Evolutionary conservation across 2,113 vertebrate genomes (phyloP).

Genomic region (Melanotaenia duboulayi): DNA sequence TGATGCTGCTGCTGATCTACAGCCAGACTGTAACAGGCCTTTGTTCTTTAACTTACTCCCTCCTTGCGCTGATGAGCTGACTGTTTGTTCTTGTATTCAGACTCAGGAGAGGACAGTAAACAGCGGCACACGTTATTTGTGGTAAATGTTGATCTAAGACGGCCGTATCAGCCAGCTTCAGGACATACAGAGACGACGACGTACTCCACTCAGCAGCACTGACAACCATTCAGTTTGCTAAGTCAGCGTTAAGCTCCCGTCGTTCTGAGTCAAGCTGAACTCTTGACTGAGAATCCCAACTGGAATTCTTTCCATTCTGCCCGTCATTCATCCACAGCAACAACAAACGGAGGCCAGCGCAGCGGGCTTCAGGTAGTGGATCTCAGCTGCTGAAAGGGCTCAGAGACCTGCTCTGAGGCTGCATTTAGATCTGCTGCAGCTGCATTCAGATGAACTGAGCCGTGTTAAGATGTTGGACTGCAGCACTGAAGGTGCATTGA

Average conservation of each 20-base stretch:
- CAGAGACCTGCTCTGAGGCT: conserved; percentile 38
- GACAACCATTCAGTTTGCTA: conserved; percentile 75
- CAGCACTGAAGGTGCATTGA: conserved; percentile 66
- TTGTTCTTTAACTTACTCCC: no score
- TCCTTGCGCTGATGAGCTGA: not conserved
- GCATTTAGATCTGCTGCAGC: conserved; percentile 67
- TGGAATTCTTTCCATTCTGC: conserved; percentile 69
- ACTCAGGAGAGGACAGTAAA: conserved; percentile 62
- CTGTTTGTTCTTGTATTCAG: conserved; percentile 50
- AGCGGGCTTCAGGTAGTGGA: conserved; percentile 59
- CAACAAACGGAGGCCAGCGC: conserved; percentile 44
- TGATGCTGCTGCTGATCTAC: no score
- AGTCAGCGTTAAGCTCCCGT: conserved; percentile 71
- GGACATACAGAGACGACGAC: conserved; percentile 37
- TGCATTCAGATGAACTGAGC: conserved; percentile 75
- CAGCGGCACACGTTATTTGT: conserved; percentile 57
- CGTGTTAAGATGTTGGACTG: conserved; percentile 64
- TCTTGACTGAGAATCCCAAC: conserved; percentile 68
- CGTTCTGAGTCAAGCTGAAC: conserved; percentile 73
- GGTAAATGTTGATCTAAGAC: conserved; percentile 61
- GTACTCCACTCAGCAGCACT: conserved; percentile 52
- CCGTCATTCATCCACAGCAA: conserved; percentile 61
- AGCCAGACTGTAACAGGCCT: no score
- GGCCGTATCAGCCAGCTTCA: conserved; percentile 40
- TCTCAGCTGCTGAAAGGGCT: conserved; percentile 49